Base-by-base conservation (phyloP, 2,888 invertebrate species). In the Campoletis raptor region DNA sequence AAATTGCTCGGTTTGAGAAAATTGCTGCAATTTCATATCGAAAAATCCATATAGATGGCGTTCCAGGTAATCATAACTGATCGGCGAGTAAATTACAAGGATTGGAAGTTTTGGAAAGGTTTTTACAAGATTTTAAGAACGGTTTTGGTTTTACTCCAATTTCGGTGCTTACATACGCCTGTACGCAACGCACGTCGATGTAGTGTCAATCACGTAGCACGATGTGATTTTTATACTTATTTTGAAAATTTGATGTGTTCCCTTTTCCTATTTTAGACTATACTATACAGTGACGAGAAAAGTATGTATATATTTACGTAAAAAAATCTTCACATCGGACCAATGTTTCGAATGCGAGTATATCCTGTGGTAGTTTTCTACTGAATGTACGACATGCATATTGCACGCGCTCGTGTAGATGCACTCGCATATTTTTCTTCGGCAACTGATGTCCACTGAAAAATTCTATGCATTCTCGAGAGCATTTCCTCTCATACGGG, bases 381-480 rank as follows among this genome's bases (percentile, higher is more conserved):
- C 52, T 36, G 24, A 52, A n/a, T 66, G 66, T 67, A 57, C 45
- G 21, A 81, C 57, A 66, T 81, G 45, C 45, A 78, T 78, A 40
- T 37, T 67, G 45, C 48, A 81, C 70, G 66, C 67, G 52, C 40
- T 42, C n/a, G 70, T 40, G 40, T 69, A 52, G 48, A 61, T 77
- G 37, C 45, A 70, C 45, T 40, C 57, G 48, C 82, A 70, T 61
- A 64, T 54, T 79, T 67, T 21, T 37, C 64, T 64, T 48, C 21
- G 30, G 45, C 73, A 78, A 85, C 83, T 85, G 45, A 81, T 70
- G 74, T 64, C 73, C 66, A 86, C 87, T 88, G 85, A 83, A 85
- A 86, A 88, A 88, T 88, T 87, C 88, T 87, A 87, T 87, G 88
- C 86, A 87, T 88, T 83, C 81, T 83, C 73, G 69, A 88, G 85